phyloP scores from a whole-genome alignment of 2,113 vertebrate genomes.

The Ciconia stormi region DNA sequence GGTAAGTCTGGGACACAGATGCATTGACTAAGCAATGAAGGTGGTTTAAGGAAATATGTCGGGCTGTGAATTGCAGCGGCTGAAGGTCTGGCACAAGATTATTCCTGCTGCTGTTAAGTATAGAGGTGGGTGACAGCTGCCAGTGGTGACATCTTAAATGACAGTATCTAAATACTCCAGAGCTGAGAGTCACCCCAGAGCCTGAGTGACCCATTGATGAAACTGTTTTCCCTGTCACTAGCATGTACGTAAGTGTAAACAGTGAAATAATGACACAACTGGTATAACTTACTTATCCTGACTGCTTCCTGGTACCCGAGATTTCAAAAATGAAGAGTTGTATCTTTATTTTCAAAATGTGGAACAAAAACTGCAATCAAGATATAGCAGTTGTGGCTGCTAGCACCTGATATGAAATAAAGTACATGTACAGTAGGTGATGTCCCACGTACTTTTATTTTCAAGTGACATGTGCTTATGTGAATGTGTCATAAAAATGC shows the following conservation, averaged over 20 bases:
- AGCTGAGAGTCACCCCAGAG: neutral
- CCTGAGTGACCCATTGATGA: neutral
- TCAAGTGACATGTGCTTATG: neutral
- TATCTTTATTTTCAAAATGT: neutral
- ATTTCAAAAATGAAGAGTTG: neutral
- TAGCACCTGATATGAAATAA: neutral
- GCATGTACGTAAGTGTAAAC: neutral
- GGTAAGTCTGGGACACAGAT: neutral
- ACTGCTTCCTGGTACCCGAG: neutral
- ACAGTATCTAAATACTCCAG: neutral
- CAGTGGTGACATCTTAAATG: constrained; percentile 41
- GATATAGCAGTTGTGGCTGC: neutral
- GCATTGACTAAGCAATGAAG: neutral
- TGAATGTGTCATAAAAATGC: neutral
- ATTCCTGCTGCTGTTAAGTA: constrained; percentile 45
- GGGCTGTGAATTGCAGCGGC: constrained; percentile 7
- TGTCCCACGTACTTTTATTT: neutral
- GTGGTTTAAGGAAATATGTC: constrained; percentile 44
- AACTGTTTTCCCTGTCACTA: neutral
- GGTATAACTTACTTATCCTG: neutral
- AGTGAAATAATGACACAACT: neutral
- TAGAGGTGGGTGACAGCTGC: constrained; percentile 53
- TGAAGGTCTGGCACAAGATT: constrained; percentile 34
- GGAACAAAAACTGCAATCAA: neutral
- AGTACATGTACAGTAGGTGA: neutral